Evolutionary conservation across 2,797 vertebrate genomes (phyloP), one percentile per base, ranked within the genome.

Genomic region (Gymnodraco acuticeps): DNA sequence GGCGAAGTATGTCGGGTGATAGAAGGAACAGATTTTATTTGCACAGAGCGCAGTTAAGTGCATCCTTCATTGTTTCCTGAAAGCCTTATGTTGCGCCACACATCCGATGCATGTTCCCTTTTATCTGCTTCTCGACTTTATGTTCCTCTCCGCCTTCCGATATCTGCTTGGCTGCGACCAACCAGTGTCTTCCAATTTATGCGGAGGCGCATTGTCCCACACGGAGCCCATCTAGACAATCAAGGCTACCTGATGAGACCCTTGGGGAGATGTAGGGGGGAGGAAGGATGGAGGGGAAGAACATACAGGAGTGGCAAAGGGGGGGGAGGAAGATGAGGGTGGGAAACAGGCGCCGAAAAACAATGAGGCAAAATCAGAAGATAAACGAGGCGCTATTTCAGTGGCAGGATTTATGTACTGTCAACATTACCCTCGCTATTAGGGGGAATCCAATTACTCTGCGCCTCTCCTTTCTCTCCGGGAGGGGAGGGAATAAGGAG

Each of bases 391-490:
- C 87, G 70, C 94, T 94, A 94, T 94, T 95, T 94, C 93, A 91
- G 93, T 89, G 91, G 91, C 86, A 92, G 94, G 94, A 95, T 95
- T 95, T 95, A 95, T 95, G 93, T 94, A 95, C 93, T 94, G 94
- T 95, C 94, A 95, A 95, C 93, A 95, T 95, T 95, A 94, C 90
- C 93, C 91, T 92, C 88, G 93, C 93, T 94, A 95, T 95, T 94
- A 95, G 90, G 93, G 90, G 88, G 93, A 93, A 93, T 89, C 88
- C 93, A 95, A 94, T 95, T 94, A 94, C 91, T 93, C 87, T 84
- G 90, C 80, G 90, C 92, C 94, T 93, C 92, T 85, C 80, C 64
- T 75, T 82, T 88, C 87, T 88, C 85, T 80, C 81, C 74, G 77
- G 82, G 85, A 83, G 87, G 60, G 60, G 75, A 80, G 81, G 77